phyloP scores from a whole-genome alignment of 2,113 vertebrate species.

The Calidris pugnax region DNA sequence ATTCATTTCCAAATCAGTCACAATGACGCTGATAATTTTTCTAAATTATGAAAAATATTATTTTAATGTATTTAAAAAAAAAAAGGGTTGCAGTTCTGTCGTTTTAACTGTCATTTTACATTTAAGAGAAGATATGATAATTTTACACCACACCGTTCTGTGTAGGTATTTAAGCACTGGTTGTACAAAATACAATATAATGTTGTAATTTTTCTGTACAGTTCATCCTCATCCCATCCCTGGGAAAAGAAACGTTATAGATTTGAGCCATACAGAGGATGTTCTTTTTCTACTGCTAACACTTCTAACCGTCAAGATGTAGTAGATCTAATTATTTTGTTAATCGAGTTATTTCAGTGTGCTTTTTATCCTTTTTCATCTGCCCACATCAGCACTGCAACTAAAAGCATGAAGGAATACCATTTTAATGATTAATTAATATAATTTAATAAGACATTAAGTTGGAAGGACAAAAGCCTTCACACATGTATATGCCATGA shows the following conservation, averaged over 20 bases:
- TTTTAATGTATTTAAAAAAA: not conserved
- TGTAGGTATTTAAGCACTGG: not conserved
- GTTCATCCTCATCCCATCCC: not conserved
- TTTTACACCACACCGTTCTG: not conserved
- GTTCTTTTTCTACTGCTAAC: not conserved
- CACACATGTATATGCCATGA: not conserved
- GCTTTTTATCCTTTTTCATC: not conserved
- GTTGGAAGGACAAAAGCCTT: not conserved
- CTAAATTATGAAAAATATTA: not conserved
- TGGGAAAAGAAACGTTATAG: not conserved
- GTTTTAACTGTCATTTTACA: not conserved
- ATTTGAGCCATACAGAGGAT: not conserved
- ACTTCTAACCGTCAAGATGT: not conserved
- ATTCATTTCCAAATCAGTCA: constrained; percentile 12
- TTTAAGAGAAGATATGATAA: not conserved
- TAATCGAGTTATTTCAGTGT: not conserved
- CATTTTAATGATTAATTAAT: not conserved
- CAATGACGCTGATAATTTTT: not conserved
- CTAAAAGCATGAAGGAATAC: not conserved
- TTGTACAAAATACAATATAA: not conserved
- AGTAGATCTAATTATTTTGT: not conserved
- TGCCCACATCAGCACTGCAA: not conserved
- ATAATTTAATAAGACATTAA: not conserved
- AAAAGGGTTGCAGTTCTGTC: accelerated
- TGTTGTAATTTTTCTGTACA: not conserved